A percentile compares a stretch with the other conserved stretches of the same genome.
Conservation (phyloP, 2,797 vertebrate genomes). For the Rhyacichthys aspro region DNA sequence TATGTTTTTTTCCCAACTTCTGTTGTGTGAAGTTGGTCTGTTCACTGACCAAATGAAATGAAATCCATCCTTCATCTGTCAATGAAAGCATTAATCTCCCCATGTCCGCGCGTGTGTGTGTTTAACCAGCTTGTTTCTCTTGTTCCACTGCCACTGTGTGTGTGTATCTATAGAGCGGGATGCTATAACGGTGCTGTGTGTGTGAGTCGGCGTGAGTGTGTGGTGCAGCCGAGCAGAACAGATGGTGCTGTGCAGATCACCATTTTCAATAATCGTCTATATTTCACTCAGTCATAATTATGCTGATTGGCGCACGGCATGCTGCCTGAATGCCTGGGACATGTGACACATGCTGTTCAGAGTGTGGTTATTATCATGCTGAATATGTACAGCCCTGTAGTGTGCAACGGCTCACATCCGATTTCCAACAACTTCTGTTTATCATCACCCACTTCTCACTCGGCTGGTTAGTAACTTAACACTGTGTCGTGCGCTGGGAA, state of each 20-base stretch:
- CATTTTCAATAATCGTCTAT: slow-evolving; percentile 59
- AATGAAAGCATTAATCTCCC: slow-evolving; percentile 42
- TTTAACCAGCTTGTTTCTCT: slow-evolving; percentile 12
- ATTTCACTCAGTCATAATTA: slow-evolving; percentile 70
- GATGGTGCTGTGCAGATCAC: slow-evolving; percentile 62
- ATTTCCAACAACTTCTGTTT: background rate
- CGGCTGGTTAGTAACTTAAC: background rate
- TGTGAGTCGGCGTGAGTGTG: slow-evolving; percentile 15
- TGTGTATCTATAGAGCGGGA: background rate
- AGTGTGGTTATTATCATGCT: slow-evolving; percentile 13
- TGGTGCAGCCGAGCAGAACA: slow-evolving; percentile 45
- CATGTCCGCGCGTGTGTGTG: slow-evolving; percentile 8
- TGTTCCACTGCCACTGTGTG: slow-evolving; percentile 5
- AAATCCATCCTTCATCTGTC: slow-evolving; percentile 60
- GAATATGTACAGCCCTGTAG: background rate
- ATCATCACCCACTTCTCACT: slow-evolving; percentile 2
- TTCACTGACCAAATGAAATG: slow-evolving; percentile 38
- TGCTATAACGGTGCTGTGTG: slow-evolving; percentile 1
- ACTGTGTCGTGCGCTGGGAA: background rate
- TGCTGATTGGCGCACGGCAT: slow-evolving; percentile 54
- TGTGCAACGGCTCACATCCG: background rate
- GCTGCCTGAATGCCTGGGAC: slow-evolving; percentile 44
- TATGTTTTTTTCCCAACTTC: slow-evolving; percentile 24
- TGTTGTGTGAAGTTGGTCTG: slow-evolving; percentile 33
- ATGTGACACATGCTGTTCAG: slow-evolving; percentile 52